A percentile compares a stretch with the other conserved stretches of the same genome.
These are phyloP conservation scores for Eupelmus urozonus DNA, from an alignment of 2,888 invertebrate species.

Conservation along the genomic window DNA sequence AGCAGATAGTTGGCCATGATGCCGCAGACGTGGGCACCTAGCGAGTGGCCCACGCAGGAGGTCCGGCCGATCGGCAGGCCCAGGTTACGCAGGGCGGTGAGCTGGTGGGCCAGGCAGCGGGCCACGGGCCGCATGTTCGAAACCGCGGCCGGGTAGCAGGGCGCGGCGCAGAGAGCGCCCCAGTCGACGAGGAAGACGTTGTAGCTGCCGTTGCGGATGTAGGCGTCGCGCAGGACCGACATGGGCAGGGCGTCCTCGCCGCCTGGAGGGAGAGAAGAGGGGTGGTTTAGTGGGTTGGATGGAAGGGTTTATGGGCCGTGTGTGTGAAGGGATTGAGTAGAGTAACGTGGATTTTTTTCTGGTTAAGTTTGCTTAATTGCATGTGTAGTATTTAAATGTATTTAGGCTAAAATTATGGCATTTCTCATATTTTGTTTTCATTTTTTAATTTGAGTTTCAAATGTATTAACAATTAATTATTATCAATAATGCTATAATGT, in stretches of 20 bases:
- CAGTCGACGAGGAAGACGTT: conserved; percentile 89
- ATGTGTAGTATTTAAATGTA: too few relatives aligned
- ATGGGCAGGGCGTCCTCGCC: conserved; percentile 87
- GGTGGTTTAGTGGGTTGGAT: too few relatives aligned
- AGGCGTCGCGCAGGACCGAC: conserved; percentile 86
- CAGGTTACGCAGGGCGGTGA: conserved; percentile 82
- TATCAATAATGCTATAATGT: too few relatives aligned
- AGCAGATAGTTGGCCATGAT: conserved; percentile 85
- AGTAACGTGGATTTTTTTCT: too few relatives aligned
- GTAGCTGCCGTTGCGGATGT: conserved; percentile 85
- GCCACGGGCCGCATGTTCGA: conserved; percentile 86
- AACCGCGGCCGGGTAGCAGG: conserved; percentile 87
- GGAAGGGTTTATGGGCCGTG: too few relatives aligned
- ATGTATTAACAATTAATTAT: too few relatives aligned
- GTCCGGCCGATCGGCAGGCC: conserved; percentile 83
- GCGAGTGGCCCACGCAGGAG: conserved; percentile 88
- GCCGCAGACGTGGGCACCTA: conserved; percentile 88
- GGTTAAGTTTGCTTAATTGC: too few relatives aligned
- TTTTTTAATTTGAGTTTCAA: too few relatives aligned
- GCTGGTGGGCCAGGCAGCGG: conserved; percentile 83
- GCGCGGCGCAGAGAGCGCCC: conserved; percentile 84
- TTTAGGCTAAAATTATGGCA: too few relatives aligned
- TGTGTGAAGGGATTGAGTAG: too few relatives aligned
- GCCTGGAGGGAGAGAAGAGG: conserved; percentile 74
- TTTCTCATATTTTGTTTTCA: too few relatives aligned